Evolutionary conservation across 2,797 vertebrate genomes (phyloP).

Genomic region (Huso huso): DNA sequence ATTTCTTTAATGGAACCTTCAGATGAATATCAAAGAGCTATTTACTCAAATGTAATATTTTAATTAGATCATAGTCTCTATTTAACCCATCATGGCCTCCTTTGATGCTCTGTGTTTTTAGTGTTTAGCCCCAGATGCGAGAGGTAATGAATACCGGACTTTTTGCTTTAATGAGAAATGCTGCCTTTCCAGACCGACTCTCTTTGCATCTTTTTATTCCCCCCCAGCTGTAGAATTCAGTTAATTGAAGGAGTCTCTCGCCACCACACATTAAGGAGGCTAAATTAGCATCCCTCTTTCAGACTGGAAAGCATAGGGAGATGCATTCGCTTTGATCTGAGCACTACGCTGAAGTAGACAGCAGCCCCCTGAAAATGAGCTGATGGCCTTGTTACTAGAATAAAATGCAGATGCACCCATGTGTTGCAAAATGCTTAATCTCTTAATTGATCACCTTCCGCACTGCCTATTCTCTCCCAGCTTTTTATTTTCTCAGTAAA

Average conservation of each 20-base stretch:
- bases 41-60: conserved; percentile 94
- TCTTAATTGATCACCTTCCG: conserved; percentile 98
- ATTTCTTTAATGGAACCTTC: conserved; percentile 89
- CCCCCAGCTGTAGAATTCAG: conserved; percentile 87
- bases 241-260: conserved; percentile 99
- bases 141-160: conserved; percentile 80
- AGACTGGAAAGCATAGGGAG: conserved; percentile 72
- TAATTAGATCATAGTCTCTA: conserved; percentile 99
- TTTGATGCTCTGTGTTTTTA: conserved; percentile 90
- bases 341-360: conserved; percentile 74
- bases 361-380: conserved; percentile 90
- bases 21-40: conserved; percentile 97
- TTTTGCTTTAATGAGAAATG: conserved; percentile 95
- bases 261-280: conserved; percentile 84
- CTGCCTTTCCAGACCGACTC: conserved; percentile 72
- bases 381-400: conserved; percentile 89
- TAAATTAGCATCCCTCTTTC: conserved; percentile 96
- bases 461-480: conserved; percentile 51
- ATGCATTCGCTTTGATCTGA: conserved; percentile 86
- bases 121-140: conserved; percentile 94
- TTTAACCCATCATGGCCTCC: conserved; percentile 96
- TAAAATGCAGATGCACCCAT: conserved; percentile 82
- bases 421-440: conserved; percentile 96
- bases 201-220: conserved; percentile 73
- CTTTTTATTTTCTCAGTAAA: conserved; percentile 41